Percentiles rank a stretch among this genome's conserved stretches.
phyloP scores from a whole-genome alignment of 2,888 invertebrate genomes.

The Dynastes hyllus region DNA sequence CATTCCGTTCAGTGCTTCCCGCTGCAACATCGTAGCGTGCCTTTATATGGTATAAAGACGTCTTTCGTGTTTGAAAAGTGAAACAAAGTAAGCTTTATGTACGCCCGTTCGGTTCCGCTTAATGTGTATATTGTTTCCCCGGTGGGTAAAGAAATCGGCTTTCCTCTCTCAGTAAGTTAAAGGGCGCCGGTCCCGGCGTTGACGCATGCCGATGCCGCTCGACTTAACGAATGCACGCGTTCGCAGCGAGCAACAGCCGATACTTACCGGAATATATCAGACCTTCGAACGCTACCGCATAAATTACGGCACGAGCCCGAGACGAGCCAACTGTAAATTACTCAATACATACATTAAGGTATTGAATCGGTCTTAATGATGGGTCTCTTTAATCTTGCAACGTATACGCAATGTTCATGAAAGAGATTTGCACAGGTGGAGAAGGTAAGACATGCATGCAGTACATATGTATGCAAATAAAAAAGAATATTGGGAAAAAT shows the following conservation, averaged over 20 bases:
- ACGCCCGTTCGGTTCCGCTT: slow-evolving; percentile 24
- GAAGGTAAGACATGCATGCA: too few relatives aligned
- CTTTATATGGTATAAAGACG: slow-evolving; percentile 22
- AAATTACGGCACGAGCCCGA: slow-evolving; percentile 28
- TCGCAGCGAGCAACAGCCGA: background rate
- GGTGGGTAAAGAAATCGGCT: slow-evolving; percentile 26
- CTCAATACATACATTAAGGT: slow-evolving; percentile 21
- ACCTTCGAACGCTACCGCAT: slow-evolving; percentile 20
- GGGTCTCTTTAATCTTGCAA: background rate
- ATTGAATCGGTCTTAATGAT: slow-evolving; percentile 7
- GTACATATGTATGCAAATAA: too few relatives aligned
- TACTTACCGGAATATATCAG: slow-evolving; percentile 33
- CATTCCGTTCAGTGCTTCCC: background rate
- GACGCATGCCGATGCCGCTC: slow-evolving; percentile 19
- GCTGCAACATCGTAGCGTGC: background rate
- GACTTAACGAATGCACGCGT: slow-evolving; percentile 7
- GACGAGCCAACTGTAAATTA: slow-evolving; percentile 33
- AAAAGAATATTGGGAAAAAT: background rate
- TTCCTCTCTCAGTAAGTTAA: slow-evolving; percentile 22
- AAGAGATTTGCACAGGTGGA: background rate
- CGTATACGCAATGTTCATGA: background rate
- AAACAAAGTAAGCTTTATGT: slow-evolving; percentile 24
- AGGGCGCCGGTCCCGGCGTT: slow-evolving; percentile 36
- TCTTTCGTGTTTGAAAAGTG: slow-evolving; percentile 35
- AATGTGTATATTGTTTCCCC: slow-evolving; percentile 36